A percentile compares a stretch with the other conserved stretches of the same genome.
Evolutionary conservation across 2,888 invertebrate species (phyloP).

Genomic region (Dasysyrphus albostriatus): DNA sequence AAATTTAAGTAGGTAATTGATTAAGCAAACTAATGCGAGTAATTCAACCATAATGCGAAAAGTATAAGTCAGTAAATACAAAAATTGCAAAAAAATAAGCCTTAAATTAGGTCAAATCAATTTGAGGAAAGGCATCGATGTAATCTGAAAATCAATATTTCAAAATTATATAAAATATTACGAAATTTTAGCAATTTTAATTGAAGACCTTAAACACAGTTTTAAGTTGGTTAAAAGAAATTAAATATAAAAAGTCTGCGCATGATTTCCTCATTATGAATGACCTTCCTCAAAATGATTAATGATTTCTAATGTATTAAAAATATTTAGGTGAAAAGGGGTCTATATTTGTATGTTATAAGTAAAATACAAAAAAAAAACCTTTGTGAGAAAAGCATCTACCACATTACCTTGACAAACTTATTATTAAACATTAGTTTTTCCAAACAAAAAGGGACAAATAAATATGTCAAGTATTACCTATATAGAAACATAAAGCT

Average conservation of each 20-base stretch:
- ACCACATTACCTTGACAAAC: conserved; percentile 12
- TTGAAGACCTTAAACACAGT: conserved; percentile 14
- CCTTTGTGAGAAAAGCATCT: not conserved
- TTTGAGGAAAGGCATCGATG: not conserved
- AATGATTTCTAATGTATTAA: not conserved
- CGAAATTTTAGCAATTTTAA: not conserved
- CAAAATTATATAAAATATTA: not conserved
- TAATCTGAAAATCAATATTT: not conserved
- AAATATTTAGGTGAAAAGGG: conserved; percentile 2
- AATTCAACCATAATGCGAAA: not conserved
- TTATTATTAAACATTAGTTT: not conserved
- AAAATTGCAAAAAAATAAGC: not conserved
- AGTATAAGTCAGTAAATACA: not conserved
- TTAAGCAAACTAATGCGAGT: too few species aligned
- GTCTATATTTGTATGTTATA: not conserved
- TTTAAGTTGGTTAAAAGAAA: not conserved
- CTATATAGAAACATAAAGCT: not conserved
- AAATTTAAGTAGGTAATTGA: too few species aligned
- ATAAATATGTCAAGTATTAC: not conserved
- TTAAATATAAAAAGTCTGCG: not conserved
- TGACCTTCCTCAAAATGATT: conserved; percentile 22
- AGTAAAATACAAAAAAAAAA: not conserved
- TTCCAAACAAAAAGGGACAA: conserved; percentile 19
- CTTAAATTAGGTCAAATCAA: not conserved
- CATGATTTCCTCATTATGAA: not conserved